These are phyloP conservation scores for Protobothrops flavoviridis DNA, from an alignment of 2,113 vertebrate genomes.

Conservation along the genomic window DNA sequence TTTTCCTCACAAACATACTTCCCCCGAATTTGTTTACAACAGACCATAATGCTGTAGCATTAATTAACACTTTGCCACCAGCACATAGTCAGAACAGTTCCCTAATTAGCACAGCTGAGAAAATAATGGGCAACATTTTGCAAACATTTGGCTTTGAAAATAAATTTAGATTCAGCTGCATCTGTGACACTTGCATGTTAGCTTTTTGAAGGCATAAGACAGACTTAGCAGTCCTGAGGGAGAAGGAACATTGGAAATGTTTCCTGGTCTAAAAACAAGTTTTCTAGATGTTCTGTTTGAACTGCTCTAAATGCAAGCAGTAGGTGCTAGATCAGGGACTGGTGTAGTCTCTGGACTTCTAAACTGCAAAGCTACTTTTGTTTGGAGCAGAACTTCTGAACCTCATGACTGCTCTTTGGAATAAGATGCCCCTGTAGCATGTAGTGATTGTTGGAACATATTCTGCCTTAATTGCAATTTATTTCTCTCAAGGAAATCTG, in stretches of 20 bases:
- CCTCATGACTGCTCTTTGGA: background rate
- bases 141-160: slow-evolving; percentile 30
- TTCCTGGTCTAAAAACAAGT: background rate
- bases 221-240: background rate
- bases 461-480: background rate
- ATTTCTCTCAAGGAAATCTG: background rate
- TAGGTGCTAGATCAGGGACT: background rate
- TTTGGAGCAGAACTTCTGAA: background rate
- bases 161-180: slow-evolving; percentile 15
- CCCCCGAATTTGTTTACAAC: slow-evolving; percentile 17
- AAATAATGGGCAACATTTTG: slow-evolving; percentile 18
- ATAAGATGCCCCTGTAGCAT: background rate
- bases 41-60: background rate
- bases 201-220: background rate
- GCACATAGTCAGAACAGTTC: slow-evolving; percentile 13
- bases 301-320: background rate
- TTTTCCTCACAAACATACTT: background rate
- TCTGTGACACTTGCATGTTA: slow-evolving; percentile 9
- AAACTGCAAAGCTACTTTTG: background rate
- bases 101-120: slow-evolving; percentile 36
- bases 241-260: background rate
- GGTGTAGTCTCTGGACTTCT: background rate
- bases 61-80: slow-evolving; percentile 24
- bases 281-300: background rate
- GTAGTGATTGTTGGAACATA: background rate